Evolutionary conservation across 2,113 vertebrate species (phyloP).

Genomic region (Takifugu flavidus): DNA sequence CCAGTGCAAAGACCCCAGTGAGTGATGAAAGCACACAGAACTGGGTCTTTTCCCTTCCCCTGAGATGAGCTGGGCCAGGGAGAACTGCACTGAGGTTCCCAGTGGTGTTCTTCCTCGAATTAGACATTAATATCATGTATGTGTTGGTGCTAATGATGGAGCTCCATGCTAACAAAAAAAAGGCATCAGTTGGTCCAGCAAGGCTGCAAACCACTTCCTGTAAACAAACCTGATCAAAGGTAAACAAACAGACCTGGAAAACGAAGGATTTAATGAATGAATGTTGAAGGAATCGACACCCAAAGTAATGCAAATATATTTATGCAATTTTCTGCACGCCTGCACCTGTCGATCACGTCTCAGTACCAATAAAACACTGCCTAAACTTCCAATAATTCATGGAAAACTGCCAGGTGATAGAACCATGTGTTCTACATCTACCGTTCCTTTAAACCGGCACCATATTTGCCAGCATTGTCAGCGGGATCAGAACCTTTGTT

Average conservation of each 20-base stretch:
- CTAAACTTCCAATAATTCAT: slow-evolving; percentile 2
- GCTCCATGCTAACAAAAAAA: slow-evolving; percentile 15
- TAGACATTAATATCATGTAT: slow-evolving; percentile 21
- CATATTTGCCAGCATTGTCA: no score
- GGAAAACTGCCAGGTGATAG: slow-evolving; percentile 23
- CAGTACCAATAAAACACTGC: slow-evolving; percentile 20
- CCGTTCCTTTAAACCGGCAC: no score
- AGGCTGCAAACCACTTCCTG: no score
- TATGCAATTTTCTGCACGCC: no score
- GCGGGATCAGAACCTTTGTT: no score
- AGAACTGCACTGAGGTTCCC: slow-evolving; percentile 1
- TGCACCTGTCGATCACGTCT: no score
- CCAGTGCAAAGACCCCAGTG: slow-evolving; percentile 80
- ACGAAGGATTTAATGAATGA: no score
- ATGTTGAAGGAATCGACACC: neutral
- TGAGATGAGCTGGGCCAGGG: slow-evolving; percentile 7
- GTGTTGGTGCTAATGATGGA: slow-evolving; percentile 8
- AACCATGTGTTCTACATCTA: neutral
- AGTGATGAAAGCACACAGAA: slow-evolving; percentile 58
- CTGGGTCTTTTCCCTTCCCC: slow-evolving; percentile 15
- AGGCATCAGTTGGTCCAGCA: no score
- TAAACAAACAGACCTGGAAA: no score
- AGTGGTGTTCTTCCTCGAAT: neutral
- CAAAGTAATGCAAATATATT: no score
- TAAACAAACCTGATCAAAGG: no score